Conservation (phyloP, 1,140 invertebrate species). For the Delia radicum region DNA sequence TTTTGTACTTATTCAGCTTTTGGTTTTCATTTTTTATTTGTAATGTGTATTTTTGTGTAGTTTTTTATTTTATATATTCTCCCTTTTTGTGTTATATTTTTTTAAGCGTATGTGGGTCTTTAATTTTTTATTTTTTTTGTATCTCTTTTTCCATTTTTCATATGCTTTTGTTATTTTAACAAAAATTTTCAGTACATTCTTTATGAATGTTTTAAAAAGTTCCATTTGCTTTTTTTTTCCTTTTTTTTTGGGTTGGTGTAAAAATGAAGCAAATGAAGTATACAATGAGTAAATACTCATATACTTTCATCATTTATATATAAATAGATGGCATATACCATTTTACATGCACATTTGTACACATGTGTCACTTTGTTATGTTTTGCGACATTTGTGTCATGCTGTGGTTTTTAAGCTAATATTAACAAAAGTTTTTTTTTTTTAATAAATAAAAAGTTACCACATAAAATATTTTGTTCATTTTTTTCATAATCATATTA, state of each 20-base stretch:
- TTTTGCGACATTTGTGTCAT: constrained; percentile 22
- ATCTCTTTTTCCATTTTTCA: background rate
- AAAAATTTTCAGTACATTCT: background rate
- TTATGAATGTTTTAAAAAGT: background rate
- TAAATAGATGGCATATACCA: background rate
- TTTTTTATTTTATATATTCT: background rate
- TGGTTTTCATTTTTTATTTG: background rate
- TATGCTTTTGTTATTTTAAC: background rate
- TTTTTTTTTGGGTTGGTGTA: background rate
- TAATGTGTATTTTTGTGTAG: background rate
- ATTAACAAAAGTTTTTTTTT: background rate
- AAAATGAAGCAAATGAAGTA: background rate
- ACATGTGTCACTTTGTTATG: constrained; percentile 18
- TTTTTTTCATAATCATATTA: background rate
- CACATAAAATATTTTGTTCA: constrained; percentile 3
- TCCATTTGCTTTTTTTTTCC: background rate
- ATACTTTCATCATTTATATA: background rate
- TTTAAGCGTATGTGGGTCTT: background rate
- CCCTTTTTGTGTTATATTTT: background rate
- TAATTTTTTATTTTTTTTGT: background rate
- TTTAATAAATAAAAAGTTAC: background rate
- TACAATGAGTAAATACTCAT: constrained; percentile 12
- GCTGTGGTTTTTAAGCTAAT: constrained; percentile 23
- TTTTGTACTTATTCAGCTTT: background rate
- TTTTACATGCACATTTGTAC: background rate